Percentiles rank a stretch among this genome's conserved stretches.
These are phyloP conservation scores for Tipula lateralis DNA, from an alignment of 2,888 invertebrate species.

Conservation along the genomic window DNA sequence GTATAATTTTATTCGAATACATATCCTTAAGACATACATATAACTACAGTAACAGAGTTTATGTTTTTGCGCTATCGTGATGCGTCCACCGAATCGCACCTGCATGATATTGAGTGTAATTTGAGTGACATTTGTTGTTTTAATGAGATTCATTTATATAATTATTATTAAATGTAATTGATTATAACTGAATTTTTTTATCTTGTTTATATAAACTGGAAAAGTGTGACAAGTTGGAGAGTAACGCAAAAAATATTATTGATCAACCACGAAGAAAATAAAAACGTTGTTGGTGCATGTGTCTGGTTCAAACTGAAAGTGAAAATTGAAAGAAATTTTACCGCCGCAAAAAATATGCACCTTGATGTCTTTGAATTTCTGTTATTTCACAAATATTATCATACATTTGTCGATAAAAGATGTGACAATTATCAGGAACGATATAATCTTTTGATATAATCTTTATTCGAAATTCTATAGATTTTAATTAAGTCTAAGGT, in stretches of 20 bases:
- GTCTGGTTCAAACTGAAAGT: not conserved
- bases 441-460: not conserved
- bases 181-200: conserved; percentile 14
- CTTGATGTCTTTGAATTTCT: not conserved
- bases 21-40: not conserved
- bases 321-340: not conserved
- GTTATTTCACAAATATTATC: not conserved
- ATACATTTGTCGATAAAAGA: not conserved
- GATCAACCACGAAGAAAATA: not conserved
- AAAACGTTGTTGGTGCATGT: not conserved
- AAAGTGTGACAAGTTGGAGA: not conserved
- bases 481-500: not conserved
- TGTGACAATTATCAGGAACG: not conserved
- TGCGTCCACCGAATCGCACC: not conserved
- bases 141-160: not conserved
- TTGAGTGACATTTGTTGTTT: conserved; percentile 24
- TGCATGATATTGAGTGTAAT: not conserved
- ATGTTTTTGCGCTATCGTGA: not conserved
- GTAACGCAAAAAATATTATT: not conserved
- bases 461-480: not conserved
- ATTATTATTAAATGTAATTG: not conserved
- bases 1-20: not conserved
- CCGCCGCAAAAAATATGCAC: not conserved
- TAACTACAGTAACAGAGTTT: not conserved
- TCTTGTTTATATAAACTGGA: not conserved